Evolutionary conservation across 2,113 vertebrate species (phyloP).

Genomic region (Mobula birostris): DNA sequence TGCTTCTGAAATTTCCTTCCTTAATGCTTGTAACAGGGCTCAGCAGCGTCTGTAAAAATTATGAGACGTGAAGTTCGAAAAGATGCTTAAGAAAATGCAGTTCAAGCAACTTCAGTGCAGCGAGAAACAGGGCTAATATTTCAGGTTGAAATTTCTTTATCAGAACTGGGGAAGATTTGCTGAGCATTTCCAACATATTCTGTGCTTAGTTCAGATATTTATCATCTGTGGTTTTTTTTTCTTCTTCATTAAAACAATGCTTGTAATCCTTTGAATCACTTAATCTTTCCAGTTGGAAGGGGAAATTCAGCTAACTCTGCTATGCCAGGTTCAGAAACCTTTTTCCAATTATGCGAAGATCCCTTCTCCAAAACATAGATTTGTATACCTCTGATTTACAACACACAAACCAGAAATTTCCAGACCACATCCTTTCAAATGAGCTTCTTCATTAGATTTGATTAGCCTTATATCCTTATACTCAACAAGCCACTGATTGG

Average conservation of each 20-base stretch:
- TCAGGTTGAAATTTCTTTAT: too few species aligned
- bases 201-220: too few species aligned
- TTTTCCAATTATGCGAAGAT: neutral
- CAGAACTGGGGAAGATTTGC: too few species aligned
- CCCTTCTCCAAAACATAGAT: too few species aligned
- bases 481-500: neutral
- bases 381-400: too few species aligned
- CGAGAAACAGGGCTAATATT: too few species aligned
- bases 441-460: neutral
- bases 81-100: neutral
- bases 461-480: neutral
- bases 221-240: too few species aligned
- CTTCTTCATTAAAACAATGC: too few species aligned
- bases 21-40: neutral
- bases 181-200: too few species aligned
- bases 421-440: neutral
- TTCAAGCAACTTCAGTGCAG: too few species aligned
- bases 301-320: neutral
- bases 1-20: neutral
- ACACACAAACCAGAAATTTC: neutral
- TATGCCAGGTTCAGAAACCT: neutral
- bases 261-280: neutral
- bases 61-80: neutral
- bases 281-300: neutral
- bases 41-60: neutral